Evolutionary conservation across 2,113 vertebrate genomes (phyloP).

Genomic region (Eptatretus burgeri): DNA sequence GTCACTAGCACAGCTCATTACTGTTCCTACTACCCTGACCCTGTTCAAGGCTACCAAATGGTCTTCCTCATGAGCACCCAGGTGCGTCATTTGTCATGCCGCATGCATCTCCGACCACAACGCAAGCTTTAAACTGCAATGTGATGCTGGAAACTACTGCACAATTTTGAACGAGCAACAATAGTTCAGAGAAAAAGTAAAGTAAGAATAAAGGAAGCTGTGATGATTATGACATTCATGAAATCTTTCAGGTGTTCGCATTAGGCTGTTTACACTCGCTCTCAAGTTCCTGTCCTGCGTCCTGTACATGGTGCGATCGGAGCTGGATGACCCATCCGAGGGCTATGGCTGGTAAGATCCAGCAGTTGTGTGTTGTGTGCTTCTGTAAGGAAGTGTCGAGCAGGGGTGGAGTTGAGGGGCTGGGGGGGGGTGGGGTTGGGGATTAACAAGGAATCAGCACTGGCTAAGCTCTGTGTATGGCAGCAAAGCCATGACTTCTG

Average conservation of each 20-base stretch:
- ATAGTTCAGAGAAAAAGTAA: too few species aligned
- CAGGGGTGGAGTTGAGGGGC: neutral
- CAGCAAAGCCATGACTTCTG: neutral
- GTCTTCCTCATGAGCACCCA: too few species aligned
- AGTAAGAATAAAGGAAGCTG: too few species aligned
- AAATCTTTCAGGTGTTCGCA: slow-evolving; percentile 26
- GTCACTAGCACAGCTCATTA: too few species aligned
- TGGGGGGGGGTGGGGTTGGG: neutral
- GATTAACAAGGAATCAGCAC: neutral
- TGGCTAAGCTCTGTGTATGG: neutral
- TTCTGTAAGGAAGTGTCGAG: neutral
- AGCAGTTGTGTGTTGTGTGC: slow-evolving; percentile 22
- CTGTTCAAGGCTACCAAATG: too few species aligned
- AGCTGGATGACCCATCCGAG: slow-evolving; percentile 26
- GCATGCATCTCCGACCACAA: too few species aligned
- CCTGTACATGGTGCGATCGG: slow-evolving; percentile 33
- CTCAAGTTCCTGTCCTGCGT: slow-evolving; percentile 42
- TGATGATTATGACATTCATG: too few species aligned
- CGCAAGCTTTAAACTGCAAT: too few species aligned
- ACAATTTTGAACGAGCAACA: too few species aligned
- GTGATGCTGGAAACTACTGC: too few species aligned
- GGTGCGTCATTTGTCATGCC: too few species aligned
- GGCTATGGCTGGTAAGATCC: slow-evolving; percentile 8
- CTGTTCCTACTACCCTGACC: too few species aligned
- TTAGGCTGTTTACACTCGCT: slow-evolving; percentile 47